A percentile compares a stretch with the other conserved stretches of the same genome.
These are phyloP conservation scores for Drosophila merina DNA, from an alignment of 2,888 invertebrate species.

Conservation along the genomic window DNA sequence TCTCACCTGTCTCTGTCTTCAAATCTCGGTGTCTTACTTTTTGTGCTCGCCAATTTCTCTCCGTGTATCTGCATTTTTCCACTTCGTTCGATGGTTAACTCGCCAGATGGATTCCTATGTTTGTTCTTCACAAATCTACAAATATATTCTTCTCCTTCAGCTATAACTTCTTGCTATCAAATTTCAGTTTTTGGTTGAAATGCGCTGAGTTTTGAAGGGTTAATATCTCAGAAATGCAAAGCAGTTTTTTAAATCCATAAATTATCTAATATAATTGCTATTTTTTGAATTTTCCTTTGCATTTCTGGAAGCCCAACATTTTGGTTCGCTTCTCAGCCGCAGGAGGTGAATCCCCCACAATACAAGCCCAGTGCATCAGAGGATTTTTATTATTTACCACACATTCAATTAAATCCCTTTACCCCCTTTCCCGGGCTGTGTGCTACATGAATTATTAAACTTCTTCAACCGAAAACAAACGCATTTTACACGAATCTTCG, in stretches of 20 bases:
- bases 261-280: neutral
- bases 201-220: neutral
- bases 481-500: conserved; percentile 62
- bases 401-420: conserved; percentile 59
- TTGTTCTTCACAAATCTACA: conserved; percentile 16
- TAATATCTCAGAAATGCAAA: neutral
- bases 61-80: conserved; percentile 28
- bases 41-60: conserved; percentile 39
- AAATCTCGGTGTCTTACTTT: conserved; percentile 35
- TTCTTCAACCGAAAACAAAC: conserved; percentile 15
- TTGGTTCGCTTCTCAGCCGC: conserved; percentile 26
- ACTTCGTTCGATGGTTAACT: conserved; percentile 17
- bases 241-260: conserved; percentile 1
- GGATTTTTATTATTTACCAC: conserved; percentile 63
- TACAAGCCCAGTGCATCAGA: conserved; percentile 31
- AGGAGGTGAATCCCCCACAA: conserved; percentile 7
- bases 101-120: conserved; percentile 22
- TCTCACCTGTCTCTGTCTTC: conserved; percentile 10
- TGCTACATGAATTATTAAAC: conserved; percentile 58
- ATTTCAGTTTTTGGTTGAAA: conserved; percentile 2
- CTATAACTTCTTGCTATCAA: conserved; percentile 30
- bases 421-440: conserved; percentile 17
- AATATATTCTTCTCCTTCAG: conserved; percentile 7
- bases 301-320: conserved; percentile 3
- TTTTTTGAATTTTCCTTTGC: conserved; percentile 10